A percentile compares a stretch with the other conserved stretches of the same genome.
These are phyloP conservation scores for Nothocercus nigrocapillus DNA, from an alignment of 2,113 vertebrate species.

Conservation along the genomic window DNA sequence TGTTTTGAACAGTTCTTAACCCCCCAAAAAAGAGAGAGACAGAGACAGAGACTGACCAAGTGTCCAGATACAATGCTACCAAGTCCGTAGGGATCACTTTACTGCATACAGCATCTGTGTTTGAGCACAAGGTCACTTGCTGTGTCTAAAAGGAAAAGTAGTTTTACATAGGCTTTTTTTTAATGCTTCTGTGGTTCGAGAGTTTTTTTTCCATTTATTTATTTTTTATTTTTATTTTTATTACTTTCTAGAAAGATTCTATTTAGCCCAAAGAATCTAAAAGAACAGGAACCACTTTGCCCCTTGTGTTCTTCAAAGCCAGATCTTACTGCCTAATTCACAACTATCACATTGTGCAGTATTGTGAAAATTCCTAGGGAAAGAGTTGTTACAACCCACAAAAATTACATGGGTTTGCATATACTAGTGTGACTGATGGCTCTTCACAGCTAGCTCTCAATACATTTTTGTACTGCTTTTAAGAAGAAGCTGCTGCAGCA, in stretches of 20 bases:
- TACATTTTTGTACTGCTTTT: conserved; percentile 23
- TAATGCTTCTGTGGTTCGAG: background rate
- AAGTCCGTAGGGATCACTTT: conserved; percentile 25
- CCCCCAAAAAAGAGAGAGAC: conserved; percentile 19
- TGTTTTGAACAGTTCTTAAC: conserved; percentile 76
- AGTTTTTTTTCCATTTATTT: too few relatives aligned
- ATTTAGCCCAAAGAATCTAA: conserved; percentile 1
- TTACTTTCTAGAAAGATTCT: background rate
- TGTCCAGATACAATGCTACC: conserved; percentile 52
- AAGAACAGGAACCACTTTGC: background rate
- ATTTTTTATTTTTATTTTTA: background rate
- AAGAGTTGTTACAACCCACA: conserved; percentile 10
- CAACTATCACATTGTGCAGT: background rate
- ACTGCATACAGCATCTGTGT: background rate
- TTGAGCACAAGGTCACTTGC: conserved; percentile 36
- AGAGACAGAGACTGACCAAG: conserved; percentile 32
- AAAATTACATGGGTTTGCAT: conserved; percentile 7
- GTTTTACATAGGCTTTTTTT: background rate
- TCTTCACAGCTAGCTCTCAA: conserved; percentile 8
- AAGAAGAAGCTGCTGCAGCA: conserved; percentile 23
- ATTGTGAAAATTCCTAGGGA: background rate
- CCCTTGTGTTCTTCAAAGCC: background rate
- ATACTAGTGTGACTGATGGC: background rate
- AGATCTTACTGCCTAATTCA: background rate
- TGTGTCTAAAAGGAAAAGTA: background rate